A percentile compares a stretch with the other conserved stretches of the same genome.
Conservation (phyloP, 2,113 vertebrate species). For the Paramormyrops kingsleyae region DNA sequence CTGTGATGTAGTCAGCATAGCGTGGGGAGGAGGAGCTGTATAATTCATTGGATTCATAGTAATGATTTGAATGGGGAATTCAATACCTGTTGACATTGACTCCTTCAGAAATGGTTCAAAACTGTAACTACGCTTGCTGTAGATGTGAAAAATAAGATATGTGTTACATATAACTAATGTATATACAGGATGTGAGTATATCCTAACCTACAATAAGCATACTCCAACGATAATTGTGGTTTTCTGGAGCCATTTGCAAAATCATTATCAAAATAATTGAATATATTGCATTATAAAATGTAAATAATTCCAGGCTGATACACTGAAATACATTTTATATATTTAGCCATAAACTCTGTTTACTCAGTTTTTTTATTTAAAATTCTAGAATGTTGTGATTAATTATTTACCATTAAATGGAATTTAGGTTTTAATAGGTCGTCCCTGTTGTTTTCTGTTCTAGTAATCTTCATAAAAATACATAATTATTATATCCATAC, state of each 20-base stretch:
- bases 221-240: not conserved
- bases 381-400: not conserved
- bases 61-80: not conserved
- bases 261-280: not conserved
- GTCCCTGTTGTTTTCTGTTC: not conserved
- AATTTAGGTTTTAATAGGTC: not conserved
- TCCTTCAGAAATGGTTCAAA: not conserved
- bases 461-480: no score
- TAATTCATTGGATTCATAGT: conserved; percentile 17
- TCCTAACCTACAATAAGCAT: not conserved
- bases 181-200: not conserved
- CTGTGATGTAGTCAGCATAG: not conserved
- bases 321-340: not conserved
- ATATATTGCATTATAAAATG: not conserved
- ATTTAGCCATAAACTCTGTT: not conserved
- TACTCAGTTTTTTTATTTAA: not conserved
- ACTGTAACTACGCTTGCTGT: not conserved
- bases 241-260: not conserved
- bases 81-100: conserved; percentile 2
- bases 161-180: not conserved
- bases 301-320: not conserved
- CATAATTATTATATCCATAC: not conserved
- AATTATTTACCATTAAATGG: no score
- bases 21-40: not conserved
- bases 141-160: not conserved